Percentiles rank a stretch among this genome's conserved stretches.
phyloP scores from a whole-genome alignment of 1,140 invertebrate genomes.

The Ectropis grisescens region DNA sequence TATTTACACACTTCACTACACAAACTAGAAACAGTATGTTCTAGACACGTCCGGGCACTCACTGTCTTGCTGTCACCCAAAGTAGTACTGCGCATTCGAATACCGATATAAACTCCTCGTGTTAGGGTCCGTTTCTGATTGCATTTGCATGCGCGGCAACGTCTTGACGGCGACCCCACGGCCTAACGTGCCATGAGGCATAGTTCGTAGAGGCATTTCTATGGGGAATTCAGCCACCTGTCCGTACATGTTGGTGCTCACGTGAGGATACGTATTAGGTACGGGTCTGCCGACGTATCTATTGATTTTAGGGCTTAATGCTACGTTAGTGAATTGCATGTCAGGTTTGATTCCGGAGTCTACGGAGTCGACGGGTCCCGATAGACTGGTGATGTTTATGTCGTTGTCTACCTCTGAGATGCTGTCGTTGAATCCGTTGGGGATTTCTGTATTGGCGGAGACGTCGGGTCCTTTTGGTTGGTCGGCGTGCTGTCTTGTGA shows the following conservation, averaged over 20 bases:
- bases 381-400: constrained; percentile 64
- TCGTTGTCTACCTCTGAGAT: constrained; percentile 69
- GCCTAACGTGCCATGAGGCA: constrained; percentile 60
- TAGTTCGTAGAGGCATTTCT: constrained; percentile 61
- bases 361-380: constrained; percentile 54
- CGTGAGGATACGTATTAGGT: constrained; percentile 59
- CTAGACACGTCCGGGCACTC: constrained; percentile 63
- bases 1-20: constrained; percentile 50
- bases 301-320: constrained; percentile 60
- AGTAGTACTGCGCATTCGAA: constrained; percentile 69
- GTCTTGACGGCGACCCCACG: constrained; percentile 58
- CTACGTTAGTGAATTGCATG: constrained; percentile 55
- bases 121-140: constrained; percentile 58
- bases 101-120: constrained; percentile 66
- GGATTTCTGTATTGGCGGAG: constrained; percentile 64
- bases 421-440: constrained; percentile 67
- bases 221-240: constrained; percentile 63
- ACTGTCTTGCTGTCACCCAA: constrained; percentile 65
- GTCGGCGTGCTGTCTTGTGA: constrained; percentile 36
- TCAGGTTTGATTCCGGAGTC: constrained; percentile 56
- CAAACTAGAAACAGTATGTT: constrained; percentile 69
- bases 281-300: constrained; percentile 59
- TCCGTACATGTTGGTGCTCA: constrained; percentile 67
- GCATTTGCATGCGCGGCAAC: constrained; percentile 53
- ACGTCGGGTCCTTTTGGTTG: constrained; percentile 63